A percentile compares a stretch with the other conserved stretches of the same genome.
Evolutionary conservation across 2,113 vertebrate genomes (phyloP).

Genomic region (Herpailurus yagouaroundi): DNA sequence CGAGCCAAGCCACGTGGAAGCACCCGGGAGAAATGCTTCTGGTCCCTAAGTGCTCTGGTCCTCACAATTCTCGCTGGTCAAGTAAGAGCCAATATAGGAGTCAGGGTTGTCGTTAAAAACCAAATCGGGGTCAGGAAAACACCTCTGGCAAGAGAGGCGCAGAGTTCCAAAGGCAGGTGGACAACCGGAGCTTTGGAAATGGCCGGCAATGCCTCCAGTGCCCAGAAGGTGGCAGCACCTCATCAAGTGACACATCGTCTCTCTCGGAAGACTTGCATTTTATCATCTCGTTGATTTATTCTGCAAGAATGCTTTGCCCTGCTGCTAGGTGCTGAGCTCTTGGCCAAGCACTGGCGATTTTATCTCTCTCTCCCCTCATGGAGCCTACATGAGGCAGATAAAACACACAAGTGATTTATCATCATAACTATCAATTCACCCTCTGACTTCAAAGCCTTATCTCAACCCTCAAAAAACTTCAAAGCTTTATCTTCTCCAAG

Average conservation of each 20-base stretch:
- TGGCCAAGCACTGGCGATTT: neutral
- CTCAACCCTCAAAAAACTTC: neutral
- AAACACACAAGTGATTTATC: neutral
- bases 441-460: neutral
- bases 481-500: neutral
- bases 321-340: neutral
- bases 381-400: neutral
- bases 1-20: too few species aligned
- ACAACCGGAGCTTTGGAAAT: neutral
- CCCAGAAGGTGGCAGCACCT: slow-evolving; percentile 57
- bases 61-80: neutral
- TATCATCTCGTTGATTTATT: neutral
- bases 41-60: neutral
- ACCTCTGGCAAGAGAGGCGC: neutral
- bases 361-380: neutral
- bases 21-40: neutral
- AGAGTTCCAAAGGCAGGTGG: fast-evolving
- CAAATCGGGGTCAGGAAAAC: neutral
- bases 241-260: neutral
- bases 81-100: neutral
- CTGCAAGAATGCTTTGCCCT: neutral
- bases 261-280: neutral
- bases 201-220: neutral
- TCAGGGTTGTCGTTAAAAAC: neutral
- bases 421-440: neutral